These are phyloP conservation scores for Piprites chloris DNA, from an alignment of 2,113 vertebrate genomes.

Conservation along the genomic window DNA sequence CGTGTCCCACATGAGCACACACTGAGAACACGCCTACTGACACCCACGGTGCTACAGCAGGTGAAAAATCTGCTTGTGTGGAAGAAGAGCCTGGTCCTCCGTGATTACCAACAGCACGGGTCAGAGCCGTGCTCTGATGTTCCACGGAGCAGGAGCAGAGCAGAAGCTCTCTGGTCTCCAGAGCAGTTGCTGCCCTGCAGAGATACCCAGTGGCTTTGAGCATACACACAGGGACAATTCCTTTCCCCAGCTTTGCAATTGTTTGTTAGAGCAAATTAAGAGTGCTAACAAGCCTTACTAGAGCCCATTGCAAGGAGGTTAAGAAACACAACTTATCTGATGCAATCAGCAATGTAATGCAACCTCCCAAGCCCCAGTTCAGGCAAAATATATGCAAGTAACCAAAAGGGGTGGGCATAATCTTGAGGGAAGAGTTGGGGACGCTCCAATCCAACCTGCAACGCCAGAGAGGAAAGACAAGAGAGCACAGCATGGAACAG, in stretches of 20 bases:
- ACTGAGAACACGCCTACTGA: background rate
- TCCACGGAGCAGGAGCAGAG: background rate
- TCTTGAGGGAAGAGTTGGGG: background rate
- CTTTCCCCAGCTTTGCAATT: constrained; percentile 13
- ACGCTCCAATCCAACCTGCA: background rate
- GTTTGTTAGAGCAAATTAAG: constrained; percentile 17
- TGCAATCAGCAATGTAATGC: background rate
- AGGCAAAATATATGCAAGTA: background rate
- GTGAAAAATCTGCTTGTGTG: background rate
- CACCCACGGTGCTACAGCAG: background rate
- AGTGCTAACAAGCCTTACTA: background rate
- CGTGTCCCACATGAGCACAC: fast-evolving
- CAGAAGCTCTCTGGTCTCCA: background rate
- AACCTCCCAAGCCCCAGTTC: background rate
- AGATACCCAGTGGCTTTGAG: background rate
- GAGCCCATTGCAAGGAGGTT: background rate
- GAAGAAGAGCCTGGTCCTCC: background rate
- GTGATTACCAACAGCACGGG: background rate
- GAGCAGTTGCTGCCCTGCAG: background rate
- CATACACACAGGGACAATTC: background rate
- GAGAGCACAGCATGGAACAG: background rate
- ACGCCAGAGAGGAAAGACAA: background rate
- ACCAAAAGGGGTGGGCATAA: background rate
- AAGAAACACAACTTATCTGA: background rate
- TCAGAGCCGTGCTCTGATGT: background rate